Evolutionary conservation across 2,113 vertebrate species (phyloP).

Genomic region (Gavia stellata): DNA sequence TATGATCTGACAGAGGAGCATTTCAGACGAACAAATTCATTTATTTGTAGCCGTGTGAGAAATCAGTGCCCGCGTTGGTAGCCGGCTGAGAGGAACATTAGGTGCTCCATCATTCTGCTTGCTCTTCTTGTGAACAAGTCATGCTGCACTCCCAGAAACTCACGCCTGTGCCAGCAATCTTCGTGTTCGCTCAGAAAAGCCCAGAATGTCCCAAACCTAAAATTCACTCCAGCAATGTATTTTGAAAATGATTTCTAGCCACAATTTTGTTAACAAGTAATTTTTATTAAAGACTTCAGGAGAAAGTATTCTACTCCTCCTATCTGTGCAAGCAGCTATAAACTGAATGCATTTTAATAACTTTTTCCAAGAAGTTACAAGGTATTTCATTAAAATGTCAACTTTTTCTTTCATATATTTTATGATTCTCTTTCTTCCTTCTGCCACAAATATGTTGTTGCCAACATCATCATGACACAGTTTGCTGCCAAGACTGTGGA

Average conservation of each 20-base stretch:
- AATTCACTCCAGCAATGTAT: not conserved
- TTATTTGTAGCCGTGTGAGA: not conserved
- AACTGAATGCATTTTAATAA: slow-evolving; percentile 43
- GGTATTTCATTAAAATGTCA: slow-evolving; percentile 63
- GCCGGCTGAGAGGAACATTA: not conserved
- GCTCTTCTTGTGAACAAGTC: not conserved
- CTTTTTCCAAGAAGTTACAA: slow-evolving; percentile 47
- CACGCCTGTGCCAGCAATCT: not conserved
- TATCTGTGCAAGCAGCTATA: not conserved
- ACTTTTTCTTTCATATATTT: slow-evolving; percentile 57
- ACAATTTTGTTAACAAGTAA: not conserved
- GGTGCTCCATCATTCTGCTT: not conserved
- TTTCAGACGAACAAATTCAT: not conserved
- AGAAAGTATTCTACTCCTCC: not conserved
- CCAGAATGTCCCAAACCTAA: not conserved
- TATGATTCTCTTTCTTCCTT: slow-evolving; percentile 61
- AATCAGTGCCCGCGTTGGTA: not conserved
- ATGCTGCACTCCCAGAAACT: not conserved
- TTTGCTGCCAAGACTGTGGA: slow-evolving; percentile 58
- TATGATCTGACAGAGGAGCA: not conserved
- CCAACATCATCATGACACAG: slow-evolving; percentile 63
- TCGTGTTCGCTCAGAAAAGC: not conserved
- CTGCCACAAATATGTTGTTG: slow-evolving; percentile 61
- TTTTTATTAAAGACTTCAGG: not conserved
- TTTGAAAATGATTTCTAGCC: not conserved